Percentiles rank a stretch among this genome's conserved stretches.
Conservation (phyloP, 35 echinoderm and acorn worm genomes). For the Eucidaris tribuloides region DNA sequence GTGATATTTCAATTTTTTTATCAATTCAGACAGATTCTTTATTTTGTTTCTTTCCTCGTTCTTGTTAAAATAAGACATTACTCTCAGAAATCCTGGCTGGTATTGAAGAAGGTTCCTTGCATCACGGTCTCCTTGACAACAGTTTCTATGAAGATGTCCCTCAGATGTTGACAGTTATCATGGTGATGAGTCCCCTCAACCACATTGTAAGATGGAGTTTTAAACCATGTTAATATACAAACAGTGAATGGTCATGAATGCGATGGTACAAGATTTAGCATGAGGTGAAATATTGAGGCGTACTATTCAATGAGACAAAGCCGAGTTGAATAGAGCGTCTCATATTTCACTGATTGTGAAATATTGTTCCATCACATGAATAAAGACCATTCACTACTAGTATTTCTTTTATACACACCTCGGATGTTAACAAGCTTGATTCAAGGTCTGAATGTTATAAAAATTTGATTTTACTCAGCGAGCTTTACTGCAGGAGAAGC, state of each 20-base stretch:
- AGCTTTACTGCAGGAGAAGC: too few species aligned
- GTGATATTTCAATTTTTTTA: neutral
- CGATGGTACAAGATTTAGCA: too few species aligned
- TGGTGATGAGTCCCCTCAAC: conserved; percentile 73
- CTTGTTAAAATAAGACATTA: neutral
- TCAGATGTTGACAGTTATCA: conserved; percentile 56
- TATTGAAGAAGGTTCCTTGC: conserved; percentile 40
- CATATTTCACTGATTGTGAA: too few species aligned
- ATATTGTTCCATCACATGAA: neutral
- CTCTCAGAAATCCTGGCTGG: conserved; percentile 26
- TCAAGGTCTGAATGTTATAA: too few species aligned
- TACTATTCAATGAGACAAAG: neutral
- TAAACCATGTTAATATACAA: neutral
- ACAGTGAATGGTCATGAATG: too few species aligned
- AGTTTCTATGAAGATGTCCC: conserved; percentile 60
- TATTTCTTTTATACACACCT: neutral
- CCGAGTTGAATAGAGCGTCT: too few species aligned
- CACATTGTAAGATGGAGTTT: conserved; percentile 47
- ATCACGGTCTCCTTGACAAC: conserved; percentile 46
- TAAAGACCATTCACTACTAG: too few species aligned
- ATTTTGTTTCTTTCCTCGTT: neutral
- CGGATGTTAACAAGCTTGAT: too few species aligned
- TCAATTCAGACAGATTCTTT: neutral
- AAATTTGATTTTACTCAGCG: too few species aligned
- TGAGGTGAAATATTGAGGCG: too few species aligned